Evolutionary conservation across 2,888 invertebrate species (phyloP), one percentile per base, ranked within the genome.

Genomic region (Eutolmus rufibarbis): DNA sequence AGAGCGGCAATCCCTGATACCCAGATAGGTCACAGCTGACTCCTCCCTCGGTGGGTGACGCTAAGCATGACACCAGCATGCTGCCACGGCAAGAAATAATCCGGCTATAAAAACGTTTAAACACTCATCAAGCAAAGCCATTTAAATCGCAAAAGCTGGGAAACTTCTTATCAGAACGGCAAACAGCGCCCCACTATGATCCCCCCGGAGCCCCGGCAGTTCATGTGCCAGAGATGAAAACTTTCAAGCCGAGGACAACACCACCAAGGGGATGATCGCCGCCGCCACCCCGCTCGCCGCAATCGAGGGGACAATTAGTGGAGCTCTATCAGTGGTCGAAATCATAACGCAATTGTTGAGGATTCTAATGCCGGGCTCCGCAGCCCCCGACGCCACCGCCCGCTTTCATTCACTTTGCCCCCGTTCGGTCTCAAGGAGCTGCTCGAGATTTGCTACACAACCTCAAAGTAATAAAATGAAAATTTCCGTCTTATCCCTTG

Each of bases 91-190:
- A 23, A 66, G 74, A 56, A 86, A 86, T 86, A 86, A 86, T 78
- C 86, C 77, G 56, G 51, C 86, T 23, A 86, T 86, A 86, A 86
- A 86, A 86, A 51, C 77, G 86, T 86, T 86, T 86, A 86, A 86
- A 78, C 86, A 86, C 77, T 86, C 86, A 86, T 86, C 86, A 86
- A 19, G 56, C 56, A 56, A 76, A 86, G 86, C 56, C 78, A 78
- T 86, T 86, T 86, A 86, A 77, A 74, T 85, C 85, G 85, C 34
- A 85, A 46, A 85, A 85, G 74, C 85, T 85, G 43, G 74, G 37
- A 74, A 85, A 85, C 85, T 85, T 85, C 85, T 85, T 85, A 85
- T 85, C 85, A 46, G 74, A 74, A 85, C n/a, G 28, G 85, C 85
- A 85, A 85, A 85, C 85, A 85, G 85, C 74, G 40, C 85, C 74